Evolutionary conservation across 37 sponge, comb jelly and placozoan species (phyloP).

Genomic region (Aphrocallistes beatrix): DNA sequence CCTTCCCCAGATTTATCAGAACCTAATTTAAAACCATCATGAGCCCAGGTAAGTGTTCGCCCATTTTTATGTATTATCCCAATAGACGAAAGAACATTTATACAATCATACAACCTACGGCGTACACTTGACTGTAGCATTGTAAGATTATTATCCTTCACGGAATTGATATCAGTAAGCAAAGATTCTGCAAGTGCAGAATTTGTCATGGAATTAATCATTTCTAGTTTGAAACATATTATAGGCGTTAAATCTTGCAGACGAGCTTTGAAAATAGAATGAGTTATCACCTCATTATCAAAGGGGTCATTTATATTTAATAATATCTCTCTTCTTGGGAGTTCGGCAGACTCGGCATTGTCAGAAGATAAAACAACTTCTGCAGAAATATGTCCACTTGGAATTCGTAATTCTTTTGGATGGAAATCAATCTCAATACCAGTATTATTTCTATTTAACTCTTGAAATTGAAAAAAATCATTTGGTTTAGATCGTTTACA

Average conservation of each 20-base stretch:
- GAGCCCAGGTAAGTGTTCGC: background rate
- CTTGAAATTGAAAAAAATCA: too few relatives aligned
- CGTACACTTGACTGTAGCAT: conserved; percentile 9
- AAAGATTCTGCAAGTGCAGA: background rate
- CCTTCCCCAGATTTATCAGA: background rate
- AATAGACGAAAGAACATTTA: background rate
- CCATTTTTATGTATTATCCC: background rate
- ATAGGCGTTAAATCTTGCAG: background rate
- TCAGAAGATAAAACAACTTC: too few relatives aligned
- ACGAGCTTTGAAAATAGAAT: background rate
- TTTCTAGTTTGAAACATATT: background rate
- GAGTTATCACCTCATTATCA: background rate
- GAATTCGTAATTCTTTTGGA: too few relatives aligned
- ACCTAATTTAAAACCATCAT: background rate
- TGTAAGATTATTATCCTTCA: background rate
- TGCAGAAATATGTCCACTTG: too few relatives aligned
- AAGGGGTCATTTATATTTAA: too few relatives aligned
- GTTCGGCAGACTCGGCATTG: too few relatives aligned
- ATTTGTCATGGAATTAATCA: background rate
- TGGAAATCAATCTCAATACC: too few relatives aligned
- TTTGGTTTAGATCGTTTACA: conserved; percentile 14
- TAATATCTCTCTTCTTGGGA: too few relatives aligned
- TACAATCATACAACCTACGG: conserved; percentile 6
- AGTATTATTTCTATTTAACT: too few relatives aligned
- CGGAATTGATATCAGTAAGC: background rate